Conservation (phyloP, 92 coral and sea anemone genomes). For the Zoanthus solanderi region DNA sequence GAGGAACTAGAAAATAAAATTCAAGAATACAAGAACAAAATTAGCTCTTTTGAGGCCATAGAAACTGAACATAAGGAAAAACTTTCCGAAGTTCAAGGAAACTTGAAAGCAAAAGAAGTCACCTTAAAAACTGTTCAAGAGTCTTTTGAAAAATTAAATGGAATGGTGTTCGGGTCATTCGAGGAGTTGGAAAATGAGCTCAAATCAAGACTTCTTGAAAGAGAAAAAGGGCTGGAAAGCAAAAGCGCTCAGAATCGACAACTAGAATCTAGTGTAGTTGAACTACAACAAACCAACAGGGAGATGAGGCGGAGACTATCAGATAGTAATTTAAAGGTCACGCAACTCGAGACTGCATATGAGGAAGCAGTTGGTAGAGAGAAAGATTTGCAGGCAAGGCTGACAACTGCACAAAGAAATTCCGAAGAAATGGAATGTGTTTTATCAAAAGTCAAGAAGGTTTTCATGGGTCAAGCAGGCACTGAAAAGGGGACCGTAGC, state of each 20-base stretch:
- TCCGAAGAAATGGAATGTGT: constrained; percentile 27
- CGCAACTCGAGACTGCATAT: constrained; percentile 14
- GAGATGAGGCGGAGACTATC: constrained; percentile 63
- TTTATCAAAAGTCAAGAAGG: constrained; percentile 26
- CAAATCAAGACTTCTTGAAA: constrained; percentile 80
- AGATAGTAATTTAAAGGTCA: constrained; percentile 38
- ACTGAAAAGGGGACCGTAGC: constrained; percentile 1
- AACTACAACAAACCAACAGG: constrained; percentile 73
- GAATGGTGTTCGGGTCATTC: constrained; percentile 94
- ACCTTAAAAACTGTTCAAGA: constrained; percentile 86
- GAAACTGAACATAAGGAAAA: constrained; percentile 65
- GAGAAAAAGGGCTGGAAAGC: constrained; percentile 87
- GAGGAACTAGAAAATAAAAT: constrained; percentile 66
- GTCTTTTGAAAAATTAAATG: constrained; percentile 92
- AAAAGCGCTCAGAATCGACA: constrained; percentile 84
- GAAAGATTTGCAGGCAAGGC: constrained; percentile 43
- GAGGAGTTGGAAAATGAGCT: constrained; percentile 90
- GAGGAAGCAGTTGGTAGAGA: constrained; percentile 22
- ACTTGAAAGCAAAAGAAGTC: constrained; percentile 83
- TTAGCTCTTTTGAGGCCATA: constrained; percentile 53
- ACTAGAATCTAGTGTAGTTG: constrained; percentile 73
- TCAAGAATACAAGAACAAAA: constrained; percentile 58
- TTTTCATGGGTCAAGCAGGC: not conserved
- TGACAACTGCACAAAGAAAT: constrained; percentile 23
- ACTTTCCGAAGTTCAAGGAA: constrained; percentile 73